phyloP scores from a whole-genome alignment of 2,797 vertebrate genomes.

The Emys orbicularis region DNA sequence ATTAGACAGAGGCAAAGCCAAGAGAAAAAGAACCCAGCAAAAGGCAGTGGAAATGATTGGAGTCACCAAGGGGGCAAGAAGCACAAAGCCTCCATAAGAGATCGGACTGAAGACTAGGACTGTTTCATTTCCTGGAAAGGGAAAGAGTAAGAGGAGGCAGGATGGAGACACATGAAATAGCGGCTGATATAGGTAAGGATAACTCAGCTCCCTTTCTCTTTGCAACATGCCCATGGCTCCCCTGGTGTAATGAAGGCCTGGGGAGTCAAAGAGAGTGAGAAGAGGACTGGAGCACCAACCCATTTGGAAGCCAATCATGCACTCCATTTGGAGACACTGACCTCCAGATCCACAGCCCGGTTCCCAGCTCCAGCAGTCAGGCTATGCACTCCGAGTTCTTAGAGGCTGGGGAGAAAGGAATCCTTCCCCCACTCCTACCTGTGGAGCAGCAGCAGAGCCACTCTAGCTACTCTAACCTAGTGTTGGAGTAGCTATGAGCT shows the following conservation, averaged over 20 bases:
- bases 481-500: not conserved
- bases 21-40: not conserved
- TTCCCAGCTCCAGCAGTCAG: not conserved
- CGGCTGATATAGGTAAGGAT: not conserved
- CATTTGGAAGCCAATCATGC: not conserved
- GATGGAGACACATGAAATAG: not conserved
- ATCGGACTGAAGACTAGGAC: not conserved
- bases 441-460: not conserved
- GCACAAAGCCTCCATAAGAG: not conserved
- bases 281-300: not conserved
- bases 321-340: not conserved
- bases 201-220: not conserved
- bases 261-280: not conserved
- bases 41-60: accelerated
- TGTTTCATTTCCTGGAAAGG: not conserved
- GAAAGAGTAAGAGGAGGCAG: not conserved
- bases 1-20: not conserved
- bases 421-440: not conserved
- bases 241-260: not conserved
- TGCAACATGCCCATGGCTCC: not conserved
- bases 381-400: not conserved
- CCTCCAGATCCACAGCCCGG: not conserved
- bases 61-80: not conserved
- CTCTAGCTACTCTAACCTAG: not conserved
- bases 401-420: not conserved